phyloP scores from a whole-genome alignment of 2,797 vertebrate species.

The Fistularia tabacaria region DNA sequence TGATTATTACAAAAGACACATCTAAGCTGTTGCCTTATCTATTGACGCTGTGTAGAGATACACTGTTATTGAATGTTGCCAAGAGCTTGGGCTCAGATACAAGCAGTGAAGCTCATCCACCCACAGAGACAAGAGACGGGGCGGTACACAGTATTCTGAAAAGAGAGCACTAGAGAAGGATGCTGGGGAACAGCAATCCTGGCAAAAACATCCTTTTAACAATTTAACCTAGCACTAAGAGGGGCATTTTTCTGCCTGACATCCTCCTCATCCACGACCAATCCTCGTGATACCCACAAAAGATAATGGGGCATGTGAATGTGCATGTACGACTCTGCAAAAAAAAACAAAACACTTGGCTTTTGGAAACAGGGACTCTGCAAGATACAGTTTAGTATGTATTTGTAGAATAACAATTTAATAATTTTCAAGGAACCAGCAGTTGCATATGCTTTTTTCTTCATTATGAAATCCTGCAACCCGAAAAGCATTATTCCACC shows the following conservation, averaged over 20 bases:
- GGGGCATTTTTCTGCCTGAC: constrained; percentile 25
- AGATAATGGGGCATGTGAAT: constrained; percentile 2
- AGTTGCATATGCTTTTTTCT: not conserved
- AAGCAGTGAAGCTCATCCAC: constrained; percentile 53
- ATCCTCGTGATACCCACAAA: constrained; percentile 17
- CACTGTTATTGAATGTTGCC: constrained; percentile 45
- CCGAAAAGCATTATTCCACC: constrained; percentile 23
- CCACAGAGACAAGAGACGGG: constrained; percentile 44
- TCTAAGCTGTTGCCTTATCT: constrained; percentile 30
- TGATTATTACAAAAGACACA: constrained; percentile 31
- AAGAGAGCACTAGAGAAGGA: constrained; percentile 30
- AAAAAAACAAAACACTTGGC: not conserved
- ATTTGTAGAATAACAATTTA: not conserved
- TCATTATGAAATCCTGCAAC: too few species aligned
- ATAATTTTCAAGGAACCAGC: not conserved
- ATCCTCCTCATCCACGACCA: constrained; percentile 13
- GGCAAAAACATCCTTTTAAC: constrained; percentile 28
- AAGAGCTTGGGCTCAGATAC: constrained; percentile 32
- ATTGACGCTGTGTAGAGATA: constrained; percentile 22
- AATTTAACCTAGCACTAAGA: constrained; percentile 35
- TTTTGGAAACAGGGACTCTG: too few species aligned
- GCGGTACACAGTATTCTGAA: constrained; percentile 31
- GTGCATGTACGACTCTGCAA: constrained; percentile 9
- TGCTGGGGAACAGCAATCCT: constrained; percentile 29
- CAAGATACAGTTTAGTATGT: too few species aligned